Conservation (phyloP, 2,113 vertebrate species). For the Clinocottus analis region DNA sequence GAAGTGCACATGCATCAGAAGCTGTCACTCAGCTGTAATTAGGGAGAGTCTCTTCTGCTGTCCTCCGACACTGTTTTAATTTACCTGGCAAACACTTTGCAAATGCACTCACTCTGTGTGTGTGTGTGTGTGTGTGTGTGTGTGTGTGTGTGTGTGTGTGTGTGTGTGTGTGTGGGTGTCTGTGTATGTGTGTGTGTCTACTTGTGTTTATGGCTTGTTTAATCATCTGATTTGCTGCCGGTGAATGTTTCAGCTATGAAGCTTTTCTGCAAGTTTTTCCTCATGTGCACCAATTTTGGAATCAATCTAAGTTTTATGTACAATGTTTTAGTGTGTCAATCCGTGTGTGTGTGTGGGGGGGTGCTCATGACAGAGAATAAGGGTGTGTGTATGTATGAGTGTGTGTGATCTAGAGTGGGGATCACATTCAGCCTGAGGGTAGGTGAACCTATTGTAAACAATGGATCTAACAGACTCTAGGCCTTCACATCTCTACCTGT, state of each 20-base stretch:
- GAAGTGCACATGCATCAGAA: slow-evolving; percentile 43
- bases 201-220: slow-evolving; percentile 49
- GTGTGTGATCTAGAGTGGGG: slow-evolving; percentile 74
- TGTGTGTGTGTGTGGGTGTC: slow-evolving; percentile 1
- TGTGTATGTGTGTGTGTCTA: slow-evolving; percentile 4
- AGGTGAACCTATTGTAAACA: slow-evolving; percentile 83
- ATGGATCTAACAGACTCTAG: slow-evolving; percentile 80
- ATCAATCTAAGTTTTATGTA: slow-evolving; percentile 10
- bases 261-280: slow-evolving; percentile 19
- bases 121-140: slow-evolving; percentile 4
- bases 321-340: slow-evolving; percentile 23
- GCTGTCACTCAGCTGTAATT: slow-evolving; percentile 73
- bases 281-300: slow-evolving; percentile 15
- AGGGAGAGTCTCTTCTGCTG: slow-evolving; percentile 57
- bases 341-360: slow-evolving; percentile 30
- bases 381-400: slow-evolving; percentile 25
- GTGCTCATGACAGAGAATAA: slow-evolving; percentile 4
- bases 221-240: slow-evolving; percentile 33
- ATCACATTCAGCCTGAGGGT: slow-evolving; percentile 83
- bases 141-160: not conserved
- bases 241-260: slow-evolving; percentile 25
- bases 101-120: slow-evolving; percentile 35
- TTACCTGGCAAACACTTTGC: slow-evolving; percentile 61
- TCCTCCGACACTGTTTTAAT: slow-evolving; percentile 61
- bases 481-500: slow-evolving; percentile 71